Percentiles rank a stretch among this genome's conserved stretches.
These are phyloP conservation scores for Argopecten irradians DNA, from an alignment of 1,140 invertebrate species.

Conservation along the genomic window DNA sequence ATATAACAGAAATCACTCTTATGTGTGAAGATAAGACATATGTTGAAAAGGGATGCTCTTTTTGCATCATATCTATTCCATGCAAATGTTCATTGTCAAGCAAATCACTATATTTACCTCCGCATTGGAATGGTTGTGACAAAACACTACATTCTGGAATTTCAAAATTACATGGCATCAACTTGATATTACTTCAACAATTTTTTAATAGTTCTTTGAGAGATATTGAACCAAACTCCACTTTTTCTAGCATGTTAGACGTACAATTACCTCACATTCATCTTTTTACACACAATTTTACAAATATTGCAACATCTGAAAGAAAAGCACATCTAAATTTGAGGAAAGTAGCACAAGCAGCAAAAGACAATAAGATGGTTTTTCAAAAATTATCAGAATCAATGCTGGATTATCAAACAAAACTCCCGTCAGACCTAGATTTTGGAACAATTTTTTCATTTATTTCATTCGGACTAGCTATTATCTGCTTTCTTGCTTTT, in stretches of 20 bases:
- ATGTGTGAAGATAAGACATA: too few species aligned
- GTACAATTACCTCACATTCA: conserved; percentile 23
- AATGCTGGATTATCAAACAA: not conserved
- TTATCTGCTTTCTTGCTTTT: too few species aligned
- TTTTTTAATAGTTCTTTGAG: conserved; percentile 26
- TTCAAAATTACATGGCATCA: conserved; percentile 27
- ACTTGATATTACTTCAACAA: conserved; percentile 42
- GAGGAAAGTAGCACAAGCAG: conserved; percentile 39
- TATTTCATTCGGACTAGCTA: not conserved
- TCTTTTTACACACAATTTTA: conserved; percentile 37
- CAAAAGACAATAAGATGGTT: not conserved
- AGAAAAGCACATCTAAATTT: conserved; percentile 31
- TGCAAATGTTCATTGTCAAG: conserved; percentile 35
- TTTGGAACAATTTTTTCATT: not conserved
- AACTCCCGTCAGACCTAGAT: not conserved
- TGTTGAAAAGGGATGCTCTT: not conserved
- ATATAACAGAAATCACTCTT: too few species aligned
- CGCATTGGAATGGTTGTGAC: conserved; percentile 30
- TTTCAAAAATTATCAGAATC: not conserved
- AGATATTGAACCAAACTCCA: conserved; percentile 12
- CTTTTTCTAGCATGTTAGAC: conserved; percentile 8
- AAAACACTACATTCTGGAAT: not conserved
- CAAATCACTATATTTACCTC: not conserved
- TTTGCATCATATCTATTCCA: conserved; percentile 36
- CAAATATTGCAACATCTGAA: conserved; percentile 3